Percentiles rank a stretch among this genome's conserved stretches.
Evolutionary conservation across 2,113 vertebrate genomes (phyloP).

Genomic region (Benitochromis conjunctus): DNA sequence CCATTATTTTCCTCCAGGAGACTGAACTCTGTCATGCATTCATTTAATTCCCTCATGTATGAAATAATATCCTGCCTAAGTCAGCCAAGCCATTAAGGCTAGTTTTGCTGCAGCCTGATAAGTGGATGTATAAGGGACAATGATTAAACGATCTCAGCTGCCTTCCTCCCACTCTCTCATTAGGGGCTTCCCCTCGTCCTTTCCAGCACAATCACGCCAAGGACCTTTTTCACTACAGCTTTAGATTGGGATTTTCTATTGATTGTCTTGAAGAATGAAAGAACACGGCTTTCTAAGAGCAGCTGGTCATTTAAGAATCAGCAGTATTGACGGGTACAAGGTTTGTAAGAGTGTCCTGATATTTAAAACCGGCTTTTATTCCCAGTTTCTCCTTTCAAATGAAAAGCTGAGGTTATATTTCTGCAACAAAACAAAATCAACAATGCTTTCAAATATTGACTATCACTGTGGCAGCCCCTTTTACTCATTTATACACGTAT

Average conservation of each 20-base stretch:
- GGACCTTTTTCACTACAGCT: slow-evolving; percentile 7
- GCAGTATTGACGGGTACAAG: background rate
- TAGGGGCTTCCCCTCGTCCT: slow-evolving; percentile 1
- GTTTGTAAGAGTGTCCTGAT: background rate
- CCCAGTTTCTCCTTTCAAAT: background rate
- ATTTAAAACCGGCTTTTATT: background rate
- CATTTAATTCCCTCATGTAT: slow-evolving; percentile 51
- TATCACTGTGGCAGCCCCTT: background rate
- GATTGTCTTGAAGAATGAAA: slow-evolving; percentile 4
- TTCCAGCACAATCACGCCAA: slow-evolving; percentile 15
- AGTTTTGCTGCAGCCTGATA: slow-evolving; percentile 41
- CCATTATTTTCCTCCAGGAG: slow-evolving; percentile 38
- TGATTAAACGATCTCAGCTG: slow-evolving; percentile 58
- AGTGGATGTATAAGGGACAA: slow-evolving; percentile 41
- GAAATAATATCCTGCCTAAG: slow-evolving; percentile 49
- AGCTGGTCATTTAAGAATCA: background rate
- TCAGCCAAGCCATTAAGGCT: slow-evolving; percentile 28
- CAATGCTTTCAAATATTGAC: background rate
- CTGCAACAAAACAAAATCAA: background rate
- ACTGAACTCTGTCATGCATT: slow-evolving; percentile 33
- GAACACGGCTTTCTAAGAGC: background rate
- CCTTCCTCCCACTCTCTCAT: slow-evolving; percentile 39
- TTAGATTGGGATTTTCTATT: slow-evolving; percentile 1
- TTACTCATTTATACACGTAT: background rate
- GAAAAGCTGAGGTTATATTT: background rate